Base-by-base conservation (phyloP, 37 sponge, comb jelly and placozoan genomes). In the Oscarella lobularis region DNA sequence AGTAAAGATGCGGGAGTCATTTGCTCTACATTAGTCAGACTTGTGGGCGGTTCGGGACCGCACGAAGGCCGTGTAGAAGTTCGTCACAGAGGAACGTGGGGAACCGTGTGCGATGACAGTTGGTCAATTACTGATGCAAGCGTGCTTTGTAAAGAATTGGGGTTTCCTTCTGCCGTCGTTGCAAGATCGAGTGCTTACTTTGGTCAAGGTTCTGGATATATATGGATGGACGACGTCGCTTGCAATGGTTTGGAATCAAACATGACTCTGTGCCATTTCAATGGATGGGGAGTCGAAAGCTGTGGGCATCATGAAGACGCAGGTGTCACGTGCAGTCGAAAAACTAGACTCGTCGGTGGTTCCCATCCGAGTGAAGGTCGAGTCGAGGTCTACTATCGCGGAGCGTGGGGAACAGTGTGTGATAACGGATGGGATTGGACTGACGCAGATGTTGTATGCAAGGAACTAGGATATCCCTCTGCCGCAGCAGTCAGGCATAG, bases 71-170 rank as follows among this genome's bases (percentile, higher is more conserved):
- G 66, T 39, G 80, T 83, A 32, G 83, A 83, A 70, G 67, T 83
- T 1, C 78, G 83, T 41, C 41, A 75, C 36, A 83, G 74, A 60
- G 72, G 68, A 27, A 9, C 36, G 0, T 85, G 82, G 82, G 82
- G 86, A 1, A 77, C 78, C 9, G 69, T 85, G 0, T 85, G 86
- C 72, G 81, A 79, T 34, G 81, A 33, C 3, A 36, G 34, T 33
- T 84, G 88, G 88, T 31, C 35, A 39, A 39, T 83, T 0, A 2
- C 2, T 9, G 82, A 84, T 84, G 78, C 82, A 3, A 78, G 84
- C 34, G 85, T 84, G 20, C 85, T 38, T 3, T 81, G 81, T 79
- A 32, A 34, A 33, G 39, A 65, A 40, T 36, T 81, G 2, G 81
- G 81, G 36, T 41, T 37, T 30, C 9, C 14, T 20, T 27, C 14